Evolutionary conservation across 2,888 invertebrate species (phyloP), one percentile per base, ranked within the genome.

Genomic region (Andrena flavipes): DNA sequence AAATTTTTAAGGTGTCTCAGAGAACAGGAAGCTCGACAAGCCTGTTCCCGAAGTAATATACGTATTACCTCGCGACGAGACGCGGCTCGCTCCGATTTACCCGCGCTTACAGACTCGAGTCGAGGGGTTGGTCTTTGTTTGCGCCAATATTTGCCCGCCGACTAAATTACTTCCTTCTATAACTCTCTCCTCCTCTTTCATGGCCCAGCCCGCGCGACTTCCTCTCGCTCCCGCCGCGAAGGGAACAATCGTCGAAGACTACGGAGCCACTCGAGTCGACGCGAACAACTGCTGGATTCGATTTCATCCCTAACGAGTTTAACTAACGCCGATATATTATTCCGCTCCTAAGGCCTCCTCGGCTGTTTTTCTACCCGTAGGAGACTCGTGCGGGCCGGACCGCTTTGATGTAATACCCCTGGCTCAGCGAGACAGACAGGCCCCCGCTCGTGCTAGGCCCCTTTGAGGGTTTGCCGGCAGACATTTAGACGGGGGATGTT

Each of bases 151-250:
- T 83, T 78, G 56, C 79, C 26, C 81, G 23, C 51, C 73, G 78
- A 74, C 80, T 87, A 87, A 87, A 81, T 87, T 87, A 78, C 81
- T 87, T 87, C 85, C 72, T 78, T 70, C 74, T 69, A 78, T 76
- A 78, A 84, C 82, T 84, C 71, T 65, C 72, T 48, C 70, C 69
- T 48, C 67, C 70, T 70, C 73, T 75, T 69, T 60, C 64, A 64
- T 23, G 48, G 59, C 30, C 33, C 10, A 4, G 23, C 29, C 30
- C 35, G 26, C 64, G 65, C 33, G 60, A 49, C 60, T 82, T 72
- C 65, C 64, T 81, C 65, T 30, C 56, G 23, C 49, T 35, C 51
- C 8, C 29, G 3, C 33, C 54, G 63, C 29, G 59, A 35, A 49
- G 29, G 54, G 68, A 84, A 76, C 81, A 81, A 87, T 81, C 60